These are phyloP conservation scores for Linyphia triangularis DNA, from an alignment of 2,888 invertebrate species.

Conservation along the genomic window DNA sequence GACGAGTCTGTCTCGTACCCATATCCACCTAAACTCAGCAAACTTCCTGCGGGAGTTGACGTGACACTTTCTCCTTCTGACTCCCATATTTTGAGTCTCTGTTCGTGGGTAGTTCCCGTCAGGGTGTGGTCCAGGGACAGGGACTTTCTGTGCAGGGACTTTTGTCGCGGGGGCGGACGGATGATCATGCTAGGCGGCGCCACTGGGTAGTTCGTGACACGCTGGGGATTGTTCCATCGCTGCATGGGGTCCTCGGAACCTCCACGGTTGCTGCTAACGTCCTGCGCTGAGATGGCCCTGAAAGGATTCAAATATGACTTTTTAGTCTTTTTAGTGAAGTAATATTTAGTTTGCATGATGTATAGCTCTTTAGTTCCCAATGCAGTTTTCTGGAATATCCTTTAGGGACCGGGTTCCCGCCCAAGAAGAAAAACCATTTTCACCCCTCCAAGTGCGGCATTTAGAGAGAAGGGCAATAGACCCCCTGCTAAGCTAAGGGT, in stretches of 20 bases:
- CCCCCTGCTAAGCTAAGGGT: no score
- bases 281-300: conserved; percentile 74
- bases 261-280: conserved; percentile 38
- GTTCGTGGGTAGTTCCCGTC: conserved; percentile 79
- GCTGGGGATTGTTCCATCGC: conserved; percentile 75
- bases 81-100: conserved; percentile 87
- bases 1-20: conserved; percentile 76
- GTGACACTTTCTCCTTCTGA: conserved; percentile 83
- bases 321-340: no score
- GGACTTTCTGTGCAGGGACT: conserved; percentile 84
- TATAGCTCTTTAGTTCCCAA: no score
- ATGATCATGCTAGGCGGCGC: conserved; percentile 77
- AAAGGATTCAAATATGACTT: no score
- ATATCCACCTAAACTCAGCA: conserved; percentile 65
- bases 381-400: no score
- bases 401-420: no score
- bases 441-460: no score
- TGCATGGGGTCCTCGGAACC: conserved; percentile 63
- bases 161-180: conserved; percentile 76
- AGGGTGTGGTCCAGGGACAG: conserved; percentile 86
- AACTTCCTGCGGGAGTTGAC: conserved; percentile 75
- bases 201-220: conserved; percentile 76
- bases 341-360: no score
- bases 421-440: no score
- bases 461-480: no score